These are phyloP conservation scores for Micropterix aruncella DNA, from an alignment of 2,888 invertebrate species.

Conservation along the genomic window DNA sequence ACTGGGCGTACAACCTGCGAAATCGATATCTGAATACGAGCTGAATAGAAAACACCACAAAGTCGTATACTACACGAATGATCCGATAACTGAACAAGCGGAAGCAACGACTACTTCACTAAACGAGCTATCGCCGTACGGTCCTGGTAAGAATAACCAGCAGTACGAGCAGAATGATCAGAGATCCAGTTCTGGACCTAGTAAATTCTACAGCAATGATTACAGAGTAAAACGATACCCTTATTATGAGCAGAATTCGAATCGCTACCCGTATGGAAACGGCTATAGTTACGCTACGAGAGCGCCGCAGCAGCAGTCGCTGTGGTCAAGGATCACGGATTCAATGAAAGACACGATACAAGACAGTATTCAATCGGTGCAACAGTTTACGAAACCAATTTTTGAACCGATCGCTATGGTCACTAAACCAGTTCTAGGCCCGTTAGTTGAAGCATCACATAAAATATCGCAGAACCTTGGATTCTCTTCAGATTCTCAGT, in stretches of 20 bases:
- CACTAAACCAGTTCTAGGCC: constrained; percentile 53
- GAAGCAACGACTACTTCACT: constrained; percentile 15
- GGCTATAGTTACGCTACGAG: constrained; percentile 47
- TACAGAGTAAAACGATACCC: constrained; percentile 30
- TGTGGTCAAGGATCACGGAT: constrained; percentile 61
- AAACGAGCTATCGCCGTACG: constrained; percentile 17
- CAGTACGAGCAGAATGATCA: constrained; percentile 17
- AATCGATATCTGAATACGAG: constrained; percentile 31
- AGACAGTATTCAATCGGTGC: constrained; percentile 53
- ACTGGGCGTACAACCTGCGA: constrained; percentile 62
- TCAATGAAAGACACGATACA: constrained; percentile 59
- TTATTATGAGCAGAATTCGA: constrained; percentile 39
- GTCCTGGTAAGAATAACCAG: constrained; percentile 20
- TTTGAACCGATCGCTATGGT: constrained; percentile 41
- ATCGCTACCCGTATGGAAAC: constrained; percentile 38
- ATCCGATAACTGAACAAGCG: constrained; percentile 38
- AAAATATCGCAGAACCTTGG: constrained; percentile 69
- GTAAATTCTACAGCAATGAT: constrained; percentile 27
- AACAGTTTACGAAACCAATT: constrained; percentile 47
- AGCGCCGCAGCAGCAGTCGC: constrained; percentile 41
- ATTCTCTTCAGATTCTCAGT: constrained; percentile 38
- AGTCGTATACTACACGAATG: constrained; percentile 35
- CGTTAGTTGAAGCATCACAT: constrained; percentile 63
- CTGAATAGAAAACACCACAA: constrained; percentile 24
- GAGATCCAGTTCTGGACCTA: constrained; percentile 20